A percentile compares a stretch with the other conserved stretches of the same genome.
These are phyloP conservation scores for Ictidomys tridecemlineatus DNA, from an alignment of 2,113 vertebrate genomes.

Conservation along the genomic window DNA sequence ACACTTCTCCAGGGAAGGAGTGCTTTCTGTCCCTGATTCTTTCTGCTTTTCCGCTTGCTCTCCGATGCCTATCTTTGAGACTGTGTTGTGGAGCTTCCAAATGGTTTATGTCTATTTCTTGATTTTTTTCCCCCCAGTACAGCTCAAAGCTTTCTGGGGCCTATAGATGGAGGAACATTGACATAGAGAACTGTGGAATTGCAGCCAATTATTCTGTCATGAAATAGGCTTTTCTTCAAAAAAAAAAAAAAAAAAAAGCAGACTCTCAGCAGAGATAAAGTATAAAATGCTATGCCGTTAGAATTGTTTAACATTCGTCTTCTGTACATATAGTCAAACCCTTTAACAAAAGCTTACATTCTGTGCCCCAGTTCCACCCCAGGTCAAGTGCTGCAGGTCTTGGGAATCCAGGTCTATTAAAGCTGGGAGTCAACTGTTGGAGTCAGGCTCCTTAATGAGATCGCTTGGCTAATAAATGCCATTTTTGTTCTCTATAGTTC, in stretches of 20 bases:
- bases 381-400: neutral
- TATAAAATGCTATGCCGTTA: neutral
- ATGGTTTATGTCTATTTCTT: neutral
- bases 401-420: neutral
- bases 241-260: neutral
- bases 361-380: neutral
- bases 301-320: constrained; percentile 27
- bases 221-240: neutral
- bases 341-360: neutral
- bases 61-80: neutral
- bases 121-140: neutral
- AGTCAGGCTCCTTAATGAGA: constrained; percentile 17
- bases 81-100: neutral
- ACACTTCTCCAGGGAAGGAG: neutral
- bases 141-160: neutral
- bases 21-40: neutral
- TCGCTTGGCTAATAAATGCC: neutral
- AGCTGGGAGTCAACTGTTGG: neutral
- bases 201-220: constrained; percentile 43
- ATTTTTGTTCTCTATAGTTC: constrained; percentile 30
- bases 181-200: constrained; percentile 1
- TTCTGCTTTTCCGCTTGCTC: neutral
- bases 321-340: neutral
- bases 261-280: neutral
- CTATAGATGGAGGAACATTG: constrained; percentile 9